These are phyloP conservation scores for Scelioninae gen. 1 DNA, from an alignment of 2,888 invertebrate species.

Conservation along the genomic window DNA sequence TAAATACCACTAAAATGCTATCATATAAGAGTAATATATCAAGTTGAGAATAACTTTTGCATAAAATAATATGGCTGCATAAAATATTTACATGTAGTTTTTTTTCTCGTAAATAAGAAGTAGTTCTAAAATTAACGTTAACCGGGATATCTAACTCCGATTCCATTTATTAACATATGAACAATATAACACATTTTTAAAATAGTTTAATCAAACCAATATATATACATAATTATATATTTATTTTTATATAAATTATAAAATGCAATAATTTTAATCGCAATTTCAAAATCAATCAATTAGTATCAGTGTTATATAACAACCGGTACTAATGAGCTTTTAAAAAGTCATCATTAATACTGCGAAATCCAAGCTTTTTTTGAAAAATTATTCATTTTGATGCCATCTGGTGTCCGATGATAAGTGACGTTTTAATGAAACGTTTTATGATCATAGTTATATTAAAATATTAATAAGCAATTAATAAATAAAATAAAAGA, in stretches of 20 bases:
- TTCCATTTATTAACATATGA: too few relatives aligned
- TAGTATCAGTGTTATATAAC: conserved; percentile 11
- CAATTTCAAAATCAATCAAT: conserved; percentile 39
- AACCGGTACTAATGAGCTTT: conserved; percentile 55
- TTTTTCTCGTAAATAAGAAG: too few relatives aligned
- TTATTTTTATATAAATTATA: background rate
- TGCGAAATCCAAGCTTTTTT: conserved; percentile 46
- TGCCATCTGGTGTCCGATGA: conserved; percentile 50
- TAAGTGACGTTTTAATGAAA: conserved; percentile 48
- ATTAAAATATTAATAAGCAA: conserved; percentile 14
- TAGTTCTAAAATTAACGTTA: too few relatives aligned
- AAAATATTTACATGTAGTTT: too few relatives aligned
- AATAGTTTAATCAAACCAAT: too few relatives aligned
- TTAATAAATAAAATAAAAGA: background rate
- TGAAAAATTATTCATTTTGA: conserved; percentile 54
- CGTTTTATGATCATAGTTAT: conserved; percentile 14
- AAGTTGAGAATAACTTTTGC: too few relatives aligned
- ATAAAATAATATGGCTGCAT: too few relatives aligned
- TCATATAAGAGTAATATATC: too few relatives aligned
- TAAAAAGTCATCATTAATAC: conserved; percentile 60
- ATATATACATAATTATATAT: background rate
- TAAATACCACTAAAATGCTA: too few relatives aligned
- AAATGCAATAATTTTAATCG: background rate
- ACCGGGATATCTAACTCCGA: too few relatives aligned
- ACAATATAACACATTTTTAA: too few relatives aligned